Percentiles rank a stretch among this genome's conserved stretches.
Evolutionary conservation across 2,797 vertebrate species (phyloP).

Genomic region (Leptatherina wallacei): DNA sequence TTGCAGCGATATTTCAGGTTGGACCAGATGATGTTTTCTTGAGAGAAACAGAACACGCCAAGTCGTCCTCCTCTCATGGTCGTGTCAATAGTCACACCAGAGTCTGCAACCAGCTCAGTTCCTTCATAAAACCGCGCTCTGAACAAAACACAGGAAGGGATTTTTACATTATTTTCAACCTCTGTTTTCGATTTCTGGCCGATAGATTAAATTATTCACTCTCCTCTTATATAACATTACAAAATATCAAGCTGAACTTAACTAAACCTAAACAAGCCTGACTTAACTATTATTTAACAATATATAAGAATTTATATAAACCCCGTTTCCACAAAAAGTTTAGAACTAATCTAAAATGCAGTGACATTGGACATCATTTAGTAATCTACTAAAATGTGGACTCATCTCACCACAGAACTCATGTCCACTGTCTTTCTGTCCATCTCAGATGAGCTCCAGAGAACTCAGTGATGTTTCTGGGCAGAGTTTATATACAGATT

Average conservation of each 20-base stretch:
- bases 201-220: neutral
- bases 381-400: too few relatives aligned
- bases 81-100: slow-evolving; percentile 97
- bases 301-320: neutral
- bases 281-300: neutral
- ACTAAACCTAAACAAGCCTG: neutral
- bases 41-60: slow-evolving; percentile 99
- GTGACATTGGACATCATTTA: too few relatives aligned
- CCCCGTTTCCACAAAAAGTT: neutral
- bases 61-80: slow-evolving; percentile 98
- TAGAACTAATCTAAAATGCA: neutral
- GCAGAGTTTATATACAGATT: neutral
- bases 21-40: slow-evolving; percentile 99
- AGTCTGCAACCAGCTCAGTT: slow-evolving; percentile 94
- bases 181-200: neutral
- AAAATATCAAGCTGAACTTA: neutral
- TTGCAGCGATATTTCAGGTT: slow-evolving; percentile 98
- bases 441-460: too few relatives aligned
- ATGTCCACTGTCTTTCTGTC: neutral
- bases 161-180: neutral
- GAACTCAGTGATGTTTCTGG: neutral
- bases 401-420: too few relatives aligned
- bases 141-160: slow-evolving; percentile 29
- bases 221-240: neutral
- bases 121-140: slow-evolving; percentile 97